Base-by-base conservation (phyloP, 2,797 vertebrate genomes). In the Phoebastria nigripes region DNA sequence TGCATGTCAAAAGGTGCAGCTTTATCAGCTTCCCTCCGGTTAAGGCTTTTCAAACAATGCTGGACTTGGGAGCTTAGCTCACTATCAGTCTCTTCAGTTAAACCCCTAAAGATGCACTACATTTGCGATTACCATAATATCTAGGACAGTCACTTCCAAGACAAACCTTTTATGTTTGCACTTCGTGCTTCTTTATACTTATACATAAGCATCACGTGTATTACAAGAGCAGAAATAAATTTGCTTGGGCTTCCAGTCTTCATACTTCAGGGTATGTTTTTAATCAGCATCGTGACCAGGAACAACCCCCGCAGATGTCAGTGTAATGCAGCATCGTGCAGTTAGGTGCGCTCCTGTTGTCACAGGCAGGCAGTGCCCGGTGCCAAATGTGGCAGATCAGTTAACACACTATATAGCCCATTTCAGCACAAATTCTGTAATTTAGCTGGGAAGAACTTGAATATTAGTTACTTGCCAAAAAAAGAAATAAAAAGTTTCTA, bases 351-450 rank as follows among this genome's bases (percentile, higher is more conserved):
- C 54, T 52, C 39, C 46, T 9, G n/a, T 4, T 9, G n/a, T 20
- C 41, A 10, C 21, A 15, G 20, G 31, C 46, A 9, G 28, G 51
- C 49, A 26, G 35, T 0, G 12, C 49, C 35, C 6, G 1, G 31
- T 14, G 42, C 42, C 55, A 47, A 35, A 7, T 1, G 6, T 1
- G 25, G 67, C 29, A 41, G 21, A 21, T 41, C 29, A 9, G 14
- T 12, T 10, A 15, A 21, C 37, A 2, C 6, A 0, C 16, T 6
- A 14, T 2, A 18, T 17, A 12, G 56, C 42, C n/a, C 12, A 9
- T 39, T 44, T n/a, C 61, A 44, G 67, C 67, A 49, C n/a, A 26
- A 22, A 14, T 4, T 8, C 74, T 84, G 46, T 11, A 18, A 7
- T 33, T 29, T 13, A 21, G 55, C 59, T 25, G 14, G 54, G 61